Percentiles rank a stretch among this genome's conserved stretches.
Conservation (phyloP, 2,888 invertebrate genomes). For the Coenonympha glycerion region DNA sequence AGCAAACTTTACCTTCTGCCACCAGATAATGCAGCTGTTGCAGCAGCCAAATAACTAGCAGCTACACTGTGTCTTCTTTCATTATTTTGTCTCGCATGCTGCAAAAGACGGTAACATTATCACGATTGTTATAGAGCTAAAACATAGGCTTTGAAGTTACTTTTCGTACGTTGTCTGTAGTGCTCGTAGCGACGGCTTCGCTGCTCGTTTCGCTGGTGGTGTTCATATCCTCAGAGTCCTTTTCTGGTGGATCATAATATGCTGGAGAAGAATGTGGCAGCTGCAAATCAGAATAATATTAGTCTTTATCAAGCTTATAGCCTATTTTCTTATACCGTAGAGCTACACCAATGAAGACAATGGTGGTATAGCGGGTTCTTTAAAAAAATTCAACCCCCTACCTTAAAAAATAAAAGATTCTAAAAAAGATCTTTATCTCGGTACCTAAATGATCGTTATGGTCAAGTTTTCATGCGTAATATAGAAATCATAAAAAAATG, state of each 20-base stretch:
- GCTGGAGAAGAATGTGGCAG: slow-evolving; percentile 31
- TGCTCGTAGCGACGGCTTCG: slow-evolving; percentile 42
- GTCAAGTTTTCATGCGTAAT: no score
- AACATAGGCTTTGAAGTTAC: not conserved
- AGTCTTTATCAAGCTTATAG: not conserved
- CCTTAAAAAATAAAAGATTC: no score
- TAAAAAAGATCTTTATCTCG: no score
- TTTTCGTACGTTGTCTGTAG: slow-evolving; percentile 42
- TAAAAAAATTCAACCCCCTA: no score
- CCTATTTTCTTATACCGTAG: not conserved
- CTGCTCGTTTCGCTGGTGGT: slow-evolving; percentile 52
- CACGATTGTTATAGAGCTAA: not conserved
- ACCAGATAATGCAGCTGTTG: slow-evolving; percentile 55
- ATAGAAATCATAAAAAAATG: no score
- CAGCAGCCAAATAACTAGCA: slow-evolving; percentile 59
- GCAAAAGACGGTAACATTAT: no score
- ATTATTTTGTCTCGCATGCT: slow-evolving; percentile 30
- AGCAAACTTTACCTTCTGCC: slow-evolving; percentile 38
- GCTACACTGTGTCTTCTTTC: slow-evolving; percentile 57
- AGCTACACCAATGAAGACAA: no score
- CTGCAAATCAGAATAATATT: not conserved
- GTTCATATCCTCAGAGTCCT: slow-evolving; percentile 52
- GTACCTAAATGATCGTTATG: no score
- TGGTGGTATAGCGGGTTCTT: no score
- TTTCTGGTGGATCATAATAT: slow-evolving; percentile 55